These are phyloP conservation scores for Drosophila cracens DNA, from an alignment of 2,888 invertebrate species.

Conservation along the genomic window DNA sequence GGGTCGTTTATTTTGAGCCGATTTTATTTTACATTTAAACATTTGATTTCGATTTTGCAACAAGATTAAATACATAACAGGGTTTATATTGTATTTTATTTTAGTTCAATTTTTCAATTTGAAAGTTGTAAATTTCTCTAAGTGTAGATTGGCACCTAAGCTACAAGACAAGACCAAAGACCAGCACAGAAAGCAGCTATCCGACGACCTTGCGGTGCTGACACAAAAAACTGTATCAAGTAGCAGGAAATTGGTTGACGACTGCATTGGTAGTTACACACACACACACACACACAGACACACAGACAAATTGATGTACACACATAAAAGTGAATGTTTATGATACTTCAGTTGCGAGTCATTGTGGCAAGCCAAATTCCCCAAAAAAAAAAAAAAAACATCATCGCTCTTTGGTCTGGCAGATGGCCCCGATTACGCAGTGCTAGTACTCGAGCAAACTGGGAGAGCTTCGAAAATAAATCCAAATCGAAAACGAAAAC, in stretches of 20 bases:
- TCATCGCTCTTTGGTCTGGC: slow-evolving; percentile 34
- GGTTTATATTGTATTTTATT: neutral
- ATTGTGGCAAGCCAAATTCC: slow-evolving; percentile 64
- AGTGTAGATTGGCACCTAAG: slow-evolving; percentile 9
- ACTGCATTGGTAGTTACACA: slow-evolving; percentile 54
- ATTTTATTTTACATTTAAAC: neutral
- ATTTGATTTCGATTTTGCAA: neutral
- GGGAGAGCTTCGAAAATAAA: slow-evolving; percentile 33
- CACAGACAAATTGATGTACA: neutral
- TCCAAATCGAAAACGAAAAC: slow-evolving; percentile 21
- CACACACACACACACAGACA: neutral
- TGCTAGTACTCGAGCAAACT: slow-evolving; percentile 42
- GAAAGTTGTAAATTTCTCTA: neutral
- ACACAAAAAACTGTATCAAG: slow-evolving; percentile 72
- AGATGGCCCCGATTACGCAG: slow-evolving; percentile 66
- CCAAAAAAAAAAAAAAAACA: slow-evolving; percentile 38
- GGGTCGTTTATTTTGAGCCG: too few species aligned
- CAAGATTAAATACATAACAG: too few species aligned
- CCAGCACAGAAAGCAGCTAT: slow-evolving; percentile 50
- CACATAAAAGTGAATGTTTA: slow-evolving; percentile 75
- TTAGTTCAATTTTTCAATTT: neutral
- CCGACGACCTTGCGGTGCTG: slow-evolving; percentile 65
- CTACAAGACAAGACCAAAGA: slow-evolving; percentile 21
- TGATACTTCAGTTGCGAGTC: slow-evolving; percentile 72
- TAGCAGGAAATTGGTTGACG: slow-evolving; percentile 77